phyloP scores from a whole-genome alignment of 2,888 invertebrate genomes.

The Callosobruchus maculatus region DNA sequence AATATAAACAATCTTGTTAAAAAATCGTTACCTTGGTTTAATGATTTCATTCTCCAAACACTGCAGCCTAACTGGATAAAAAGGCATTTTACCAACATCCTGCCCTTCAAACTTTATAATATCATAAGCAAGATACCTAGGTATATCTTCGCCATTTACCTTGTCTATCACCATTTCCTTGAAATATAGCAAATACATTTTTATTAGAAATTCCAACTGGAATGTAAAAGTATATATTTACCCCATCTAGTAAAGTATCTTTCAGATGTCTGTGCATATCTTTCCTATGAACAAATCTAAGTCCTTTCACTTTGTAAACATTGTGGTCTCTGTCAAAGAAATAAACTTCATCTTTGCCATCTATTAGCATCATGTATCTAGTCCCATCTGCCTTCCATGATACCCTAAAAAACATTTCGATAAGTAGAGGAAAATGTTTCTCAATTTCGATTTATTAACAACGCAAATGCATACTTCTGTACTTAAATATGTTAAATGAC shows the following conservation, averaged over 20 bases:
- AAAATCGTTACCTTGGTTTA: constrained; percentile 53
- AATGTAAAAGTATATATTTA: constrained; percentile 49
- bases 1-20: too few species aligned
- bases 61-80: constrained; percentile 69
- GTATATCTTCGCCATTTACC: constrained; percentile 68
- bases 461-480: too few species aligned
- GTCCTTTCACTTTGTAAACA: constrained; percentile 77
- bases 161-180: constrained; percentile 97
- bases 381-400: constrained; percentile 99
- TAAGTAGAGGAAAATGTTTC: too few species aligned
- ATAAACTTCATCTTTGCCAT: constrained; percentile 79
- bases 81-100: constrained; percentile 73
- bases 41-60: constrained; percentile 75
- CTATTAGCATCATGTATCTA: constrained; percentile 95
- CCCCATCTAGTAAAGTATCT: constrained; percentile 89
- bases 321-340: constrained; percentile 95
- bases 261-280: constrained; percentile 67
- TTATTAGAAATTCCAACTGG: not conserved
- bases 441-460: too few species aligned
- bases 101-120: constrained; percentile 78
- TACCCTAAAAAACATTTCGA: constrained; percentile 53
- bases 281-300: constrained; percentile 76
- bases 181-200: constrained; percentile 3
- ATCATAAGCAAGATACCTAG: constrained; percentile 93
- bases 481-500: too few species aligned